These are phyloP conservation scores for Labrus mixtus DNA, from an alignment of 2,113 vertebrate species.

Conservation along the genomic window DNA sequence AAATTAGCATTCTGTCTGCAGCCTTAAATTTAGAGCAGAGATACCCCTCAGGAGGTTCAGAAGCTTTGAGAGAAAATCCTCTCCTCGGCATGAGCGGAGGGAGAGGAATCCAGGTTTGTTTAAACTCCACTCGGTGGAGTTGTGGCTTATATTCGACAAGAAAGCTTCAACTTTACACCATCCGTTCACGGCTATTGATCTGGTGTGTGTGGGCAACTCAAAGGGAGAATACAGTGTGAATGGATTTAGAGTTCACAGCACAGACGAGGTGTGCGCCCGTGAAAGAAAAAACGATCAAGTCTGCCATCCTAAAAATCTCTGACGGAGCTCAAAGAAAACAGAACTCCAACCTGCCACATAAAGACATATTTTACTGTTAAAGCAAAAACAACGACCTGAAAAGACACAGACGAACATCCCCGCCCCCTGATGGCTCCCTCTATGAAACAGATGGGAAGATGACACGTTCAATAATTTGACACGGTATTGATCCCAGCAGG, in stretches of 20 bases:
- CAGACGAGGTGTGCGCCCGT: background rate
- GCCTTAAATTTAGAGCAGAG: constrained; percentile 51
- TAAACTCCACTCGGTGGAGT: constrained; percentile 26
- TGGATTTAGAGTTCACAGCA: background rate
- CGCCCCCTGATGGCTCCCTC: constrained; percentile 1
- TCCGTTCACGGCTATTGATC: constrained; percentile 60
- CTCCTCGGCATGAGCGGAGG: constrained; percentile 37
- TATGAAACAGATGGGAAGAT: constrained; percentile 34
- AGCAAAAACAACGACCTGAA: background rate
- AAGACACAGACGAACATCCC: background rate
- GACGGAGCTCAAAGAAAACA: too few relatives aligned
- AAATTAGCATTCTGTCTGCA: constrained; percentile 54
- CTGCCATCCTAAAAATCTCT: background rate
- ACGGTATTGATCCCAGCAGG: constrained; percentile 59
- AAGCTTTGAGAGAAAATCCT: constrained; percentile 38
- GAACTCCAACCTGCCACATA: background rate
- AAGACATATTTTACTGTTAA: background rate
- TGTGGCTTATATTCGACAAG: constrained; percentile 26
- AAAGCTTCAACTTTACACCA: constrained; percentile 30
- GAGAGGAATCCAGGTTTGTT: constrained; percentile 45
- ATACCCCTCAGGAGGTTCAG: constrained; percentile 48
- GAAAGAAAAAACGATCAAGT: background rate
- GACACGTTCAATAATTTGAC: constrained; percentile 39
- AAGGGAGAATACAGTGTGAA: constrained; percentile 1
- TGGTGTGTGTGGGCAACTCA: constrained; percentile 22